Evolutionary conservation across 2,888 invertebrate species (phyloP).

Genomic region (Gerris lacustris): DNA sequence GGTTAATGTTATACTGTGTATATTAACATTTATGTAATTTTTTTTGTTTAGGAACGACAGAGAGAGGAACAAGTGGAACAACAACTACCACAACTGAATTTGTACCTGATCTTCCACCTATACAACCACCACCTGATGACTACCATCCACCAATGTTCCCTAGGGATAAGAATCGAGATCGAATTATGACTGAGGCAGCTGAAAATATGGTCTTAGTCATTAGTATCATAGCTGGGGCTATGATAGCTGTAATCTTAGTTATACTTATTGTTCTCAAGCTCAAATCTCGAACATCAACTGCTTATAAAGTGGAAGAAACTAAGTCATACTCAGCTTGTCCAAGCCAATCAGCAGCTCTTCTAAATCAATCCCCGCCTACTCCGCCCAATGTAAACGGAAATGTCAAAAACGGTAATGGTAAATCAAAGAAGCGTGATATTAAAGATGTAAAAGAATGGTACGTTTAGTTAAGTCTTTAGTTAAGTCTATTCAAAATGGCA

Average conservation of each 20-base stretch:
- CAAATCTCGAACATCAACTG: slow-evolving; percentile 70
- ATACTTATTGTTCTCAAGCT: slow-evolving; percentile 82
- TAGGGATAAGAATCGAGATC: slow-evolving; percentile 32
- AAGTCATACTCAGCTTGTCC: slow-evolving; percentile 57
- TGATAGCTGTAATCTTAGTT: slow-evolving; percentile 81
- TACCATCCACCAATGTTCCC: slow-evolving; percentile 33
- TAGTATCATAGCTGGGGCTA: slow-evolving; percentile 68
- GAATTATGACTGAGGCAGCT: slow-evolving; percentile 54
- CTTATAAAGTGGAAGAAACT: slow-evolving; percentile 84
- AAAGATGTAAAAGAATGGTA: slow-evolving; percentile 96
- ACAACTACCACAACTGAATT: slow-evolving; percentile 29
- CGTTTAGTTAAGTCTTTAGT: slow-evolving; percentile 57
- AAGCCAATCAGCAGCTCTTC: slow-evolving; percentile 64
- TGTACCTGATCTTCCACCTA: slow-evolving; percentile 32
- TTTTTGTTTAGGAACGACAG: background rate
- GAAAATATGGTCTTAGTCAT: slow-evolving; percentile 67
- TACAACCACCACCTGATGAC: slow-evolving; percentile 33
- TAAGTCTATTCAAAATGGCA: too few species aligned
- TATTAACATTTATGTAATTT: too few species aligned
- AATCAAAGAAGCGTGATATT: slow-evolving; percentile 52
- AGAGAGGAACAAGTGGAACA: slow-evolving; percentile 17
- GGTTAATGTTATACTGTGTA: too few species aligned
- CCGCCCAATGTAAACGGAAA: slow-evolving; percentile 37
- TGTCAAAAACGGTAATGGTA: slow-evolving; percentile 39
- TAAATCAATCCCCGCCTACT: slow-evolving; percentile 40